These are phyloP conservation scores for Acanthaster planci DNA, from an alignment of 35 echinoderm and acorn worm genomes.

Conservation along the genomic window DNA sequence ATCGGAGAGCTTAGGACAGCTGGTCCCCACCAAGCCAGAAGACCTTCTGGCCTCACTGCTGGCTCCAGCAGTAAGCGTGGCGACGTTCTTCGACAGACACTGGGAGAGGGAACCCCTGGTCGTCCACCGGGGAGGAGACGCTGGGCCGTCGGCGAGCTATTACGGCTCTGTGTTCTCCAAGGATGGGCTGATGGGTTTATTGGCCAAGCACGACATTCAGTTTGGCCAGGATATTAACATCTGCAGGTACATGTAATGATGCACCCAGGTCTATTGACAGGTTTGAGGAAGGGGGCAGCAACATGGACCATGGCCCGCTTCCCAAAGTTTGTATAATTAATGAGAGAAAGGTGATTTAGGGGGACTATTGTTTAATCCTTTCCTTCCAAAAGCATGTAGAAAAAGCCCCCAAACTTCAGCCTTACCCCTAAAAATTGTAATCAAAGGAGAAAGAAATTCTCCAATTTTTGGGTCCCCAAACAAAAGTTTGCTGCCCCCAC, in stretches of 20 bases:
- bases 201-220: constrained; percentile 42
- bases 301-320: no score
- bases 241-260: constrained; percentile 64
- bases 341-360: no score
- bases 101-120: constrained; percentile 91
- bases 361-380: no score
- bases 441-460: no score
- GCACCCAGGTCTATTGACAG: no score
- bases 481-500: no score
- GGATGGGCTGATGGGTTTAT: constrained; percentile 47
- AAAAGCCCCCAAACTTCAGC: no score
- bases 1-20: background rate
- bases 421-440: no score
- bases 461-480: no score
- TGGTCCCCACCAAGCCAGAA: background rate
- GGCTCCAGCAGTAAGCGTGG: constrained; percentile 25
- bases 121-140: constrained; percentile 32
- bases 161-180: constrained; percentile 54
- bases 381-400: background rate
- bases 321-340: no score
- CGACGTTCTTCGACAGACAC: constrained; percentile 65
- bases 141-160: background rate
- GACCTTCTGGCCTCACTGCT: constrained; percentile 55
- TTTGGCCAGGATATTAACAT: constrained; percentile 65
- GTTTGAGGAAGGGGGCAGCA: no score